These are phyloP conservation scores for Rapana venosa DNA, from an alignment of 2,888 invertebrate genomes.

Conservation along the genomic window DNA sequence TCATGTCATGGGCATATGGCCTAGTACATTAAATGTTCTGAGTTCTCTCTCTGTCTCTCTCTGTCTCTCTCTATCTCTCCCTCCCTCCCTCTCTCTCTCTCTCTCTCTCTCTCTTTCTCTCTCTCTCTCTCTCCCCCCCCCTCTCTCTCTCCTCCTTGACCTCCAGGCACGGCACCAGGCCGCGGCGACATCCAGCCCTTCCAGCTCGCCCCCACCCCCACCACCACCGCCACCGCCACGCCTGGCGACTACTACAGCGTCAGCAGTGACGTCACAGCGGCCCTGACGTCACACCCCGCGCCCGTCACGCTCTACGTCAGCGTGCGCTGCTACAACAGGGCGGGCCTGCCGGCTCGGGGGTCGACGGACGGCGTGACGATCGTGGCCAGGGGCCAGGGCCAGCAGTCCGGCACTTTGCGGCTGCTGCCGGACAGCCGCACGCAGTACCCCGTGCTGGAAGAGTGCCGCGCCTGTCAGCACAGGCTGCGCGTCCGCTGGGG, in stretches of 20 bases:
- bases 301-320: constrained; percentile 45
- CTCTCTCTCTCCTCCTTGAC: background rate
- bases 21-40: too few species aligned
- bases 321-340: constrained; percentile 47
- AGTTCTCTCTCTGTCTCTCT: too few species aligned
- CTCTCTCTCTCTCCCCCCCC: background rate
- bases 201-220: background rate
- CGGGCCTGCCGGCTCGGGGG: constrained; percentile 37
- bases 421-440: constrained; percentile 16
- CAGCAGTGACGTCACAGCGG: background rate
- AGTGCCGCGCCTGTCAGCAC: constrained; percentile 28
- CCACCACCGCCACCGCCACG: background rate
- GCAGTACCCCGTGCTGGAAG: constrained; percentile 2
- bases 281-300: background rate
- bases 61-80: background rate
- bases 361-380: constrained; percentile 41
- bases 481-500: constrained; percentile 35
- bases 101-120: background rate
- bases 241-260: constrained; percentile 16
- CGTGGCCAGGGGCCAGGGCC: background rate
- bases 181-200: constrained; percentile 22
- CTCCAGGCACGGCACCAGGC: constrained; percentile 38
- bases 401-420: background rate
- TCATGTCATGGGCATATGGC: too few species aligned
- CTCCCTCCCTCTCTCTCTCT: background rate